Conservation (phyloP, 2,797 vertebrate species). For the Agapornis canus region DNA sequence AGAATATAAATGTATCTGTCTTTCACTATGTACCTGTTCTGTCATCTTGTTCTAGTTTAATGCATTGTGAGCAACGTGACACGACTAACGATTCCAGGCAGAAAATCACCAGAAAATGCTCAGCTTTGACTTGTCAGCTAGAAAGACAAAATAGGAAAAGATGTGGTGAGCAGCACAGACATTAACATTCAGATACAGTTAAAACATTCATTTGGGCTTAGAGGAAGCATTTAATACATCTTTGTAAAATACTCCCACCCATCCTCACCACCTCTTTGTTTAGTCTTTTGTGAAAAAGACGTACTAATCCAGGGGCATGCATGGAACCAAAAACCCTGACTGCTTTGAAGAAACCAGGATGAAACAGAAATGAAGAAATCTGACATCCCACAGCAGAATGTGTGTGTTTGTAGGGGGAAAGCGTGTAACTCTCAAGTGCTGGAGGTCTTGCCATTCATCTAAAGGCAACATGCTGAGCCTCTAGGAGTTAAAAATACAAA, state of each 20-base stretch:
- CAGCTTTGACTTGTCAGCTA: background rate
- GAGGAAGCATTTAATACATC: background rate
- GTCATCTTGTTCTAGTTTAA: constrained; percentile 26
- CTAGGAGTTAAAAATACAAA: background rate
- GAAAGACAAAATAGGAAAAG: background rate
- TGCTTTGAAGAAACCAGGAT: background rate
- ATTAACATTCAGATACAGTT: constrained; percentile 1
- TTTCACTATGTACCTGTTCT: constrained; percentile 13
- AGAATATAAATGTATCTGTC: background rate
- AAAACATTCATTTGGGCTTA: background rate
- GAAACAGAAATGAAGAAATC: background rate
- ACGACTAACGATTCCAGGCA: background rate
- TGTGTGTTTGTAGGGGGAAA: background rate
- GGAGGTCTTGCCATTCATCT: background rate
- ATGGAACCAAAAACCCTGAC: background rate
- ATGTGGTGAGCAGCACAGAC: background rate
- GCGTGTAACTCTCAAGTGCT: background rate
- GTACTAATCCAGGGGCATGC: background rate
- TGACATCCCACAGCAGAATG: background rate
- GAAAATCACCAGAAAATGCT: constrained; percentile 27
- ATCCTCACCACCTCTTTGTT: background rate
- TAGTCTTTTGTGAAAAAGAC: background rate
- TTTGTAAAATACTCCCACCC: background rate
- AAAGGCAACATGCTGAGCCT: background rate
- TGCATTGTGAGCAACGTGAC: background rate